Conservation (phyloP, 2,888 invertebrate species). For the Ichneumon xanthorius region DNA sequence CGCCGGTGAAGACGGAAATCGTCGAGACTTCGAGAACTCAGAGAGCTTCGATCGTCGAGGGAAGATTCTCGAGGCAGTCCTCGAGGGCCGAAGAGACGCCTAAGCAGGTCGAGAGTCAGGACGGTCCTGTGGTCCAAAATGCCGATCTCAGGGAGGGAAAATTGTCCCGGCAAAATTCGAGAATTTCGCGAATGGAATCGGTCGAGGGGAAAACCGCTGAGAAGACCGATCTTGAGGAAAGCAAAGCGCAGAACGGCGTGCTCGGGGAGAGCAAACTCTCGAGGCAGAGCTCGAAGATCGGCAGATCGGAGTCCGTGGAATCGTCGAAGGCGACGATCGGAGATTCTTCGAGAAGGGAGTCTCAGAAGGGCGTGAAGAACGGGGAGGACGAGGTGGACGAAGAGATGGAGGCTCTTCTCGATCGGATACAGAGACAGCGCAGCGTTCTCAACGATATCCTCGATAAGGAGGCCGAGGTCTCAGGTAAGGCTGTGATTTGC, state of each 20-base stretch:
- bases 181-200: slow-evolving; percentile 62
- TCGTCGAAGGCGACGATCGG: slow-evolving; percentile 51
- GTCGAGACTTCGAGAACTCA: slow-evolving; percentile 60
- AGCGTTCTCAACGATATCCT: slow-evolving; percentile 90
- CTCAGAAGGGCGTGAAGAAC: slow-evolving; percentile 77
- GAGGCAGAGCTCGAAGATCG: slow-evolving; percentile 69
- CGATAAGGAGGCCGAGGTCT: slow-evolving; percentile 85
- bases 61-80: slow-evolving; percentile 57
- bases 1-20: slow-evolving; percentile 63
- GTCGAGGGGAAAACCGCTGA: slow-evolving; percentile 52
- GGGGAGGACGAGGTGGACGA: slow-evolving; percentile 87
- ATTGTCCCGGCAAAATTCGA: slow-evolving; percentile 63
- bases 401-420: slow-evolving; percentile 88
- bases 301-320: slow-evolving; percentile 71
- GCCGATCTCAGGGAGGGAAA: slow-evolving; percentile 29
- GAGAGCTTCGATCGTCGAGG: slow-evolving; percentile 67
- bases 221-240: slow-evolving; percentile 51
- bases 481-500: slow-evolving; percentile 71
- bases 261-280: slow-evolving; percentile 63
- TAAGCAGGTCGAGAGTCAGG: slow-evolving; percentile 14
- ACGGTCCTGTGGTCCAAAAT: slow-evolving; percentile 39
- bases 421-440: slow-evolving; percentile 89
- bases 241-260: slow-evolving; percentile 39
- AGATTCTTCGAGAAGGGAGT: slow-evolving; percentile 68
- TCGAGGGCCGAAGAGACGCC: slow-evolving; percentile 54